phyloP scores from a whole-genome alignment of 2,888 invertebrate genomes.

The Pegoplata infirma region DNA sequence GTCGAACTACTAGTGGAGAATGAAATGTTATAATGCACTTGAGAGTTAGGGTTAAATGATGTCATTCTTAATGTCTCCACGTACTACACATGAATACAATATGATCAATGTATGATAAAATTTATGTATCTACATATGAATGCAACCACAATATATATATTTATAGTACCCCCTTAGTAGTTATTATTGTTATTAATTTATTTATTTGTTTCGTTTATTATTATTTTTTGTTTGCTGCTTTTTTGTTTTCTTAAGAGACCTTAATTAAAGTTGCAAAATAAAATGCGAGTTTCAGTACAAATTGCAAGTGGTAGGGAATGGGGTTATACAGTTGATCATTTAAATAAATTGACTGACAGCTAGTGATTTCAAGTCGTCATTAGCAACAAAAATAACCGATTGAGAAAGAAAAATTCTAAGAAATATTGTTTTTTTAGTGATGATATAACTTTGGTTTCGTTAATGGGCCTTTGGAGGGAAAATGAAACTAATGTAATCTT shows the following conservation, averaged over 20 bases:
- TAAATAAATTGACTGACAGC: slow-evolving; percentile 19
- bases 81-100: background rate
- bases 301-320: background rate
- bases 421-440: too few species aligned
- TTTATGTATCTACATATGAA: background rate
- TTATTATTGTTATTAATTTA: slow-evolving; percentile 25
- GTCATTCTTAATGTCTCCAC: slow-evolving; percentile 42
- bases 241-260: slow-evolving; percentile 20
- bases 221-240: background rate
- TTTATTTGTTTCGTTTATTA: slow-evolving; percentile 6
- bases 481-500: too few species aligned
- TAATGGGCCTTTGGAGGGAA: too few species aligned
- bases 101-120: background rate
- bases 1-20: too few species aligned
- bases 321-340: background rate
- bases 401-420: too few species aligned
- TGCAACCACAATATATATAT: slow-evolving; percentile 38
- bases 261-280: slow-evolving; percentile 34
- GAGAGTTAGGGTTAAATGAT: slow-evolving; percentile 58
- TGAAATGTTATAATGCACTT: slow-evolving; percentile 55
- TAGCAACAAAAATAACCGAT: background rate
- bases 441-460: too few species aligned
- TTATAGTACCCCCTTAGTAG: background rate
- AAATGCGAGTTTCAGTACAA: slow-evolving; percentile 8
- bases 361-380: background rate